phyloP scores from a whole-genome alignment of 2,797 vertebrate species.

The Stomatorhinus walkeri region DNA sequence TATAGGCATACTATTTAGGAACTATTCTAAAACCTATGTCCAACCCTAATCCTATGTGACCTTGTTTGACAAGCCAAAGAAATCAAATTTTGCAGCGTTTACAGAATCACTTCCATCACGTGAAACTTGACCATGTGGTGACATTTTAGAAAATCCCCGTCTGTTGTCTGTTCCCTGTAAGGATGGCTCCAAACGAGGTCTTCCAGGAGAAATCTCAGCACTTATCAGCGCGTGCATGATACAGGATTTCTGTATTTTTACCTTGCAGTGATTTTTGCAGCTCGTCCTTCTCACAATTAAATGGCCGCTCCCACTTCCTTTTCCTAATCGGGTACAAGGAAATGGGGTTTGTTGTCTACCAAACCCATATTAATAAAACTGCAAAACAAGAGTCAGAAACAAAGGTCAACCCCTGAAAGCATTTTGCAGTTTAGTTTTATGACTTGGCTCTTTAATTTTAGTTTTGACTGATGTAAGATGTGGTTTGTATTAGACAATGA shows the following conservation, averaged over 20 bases:
- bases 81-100: background rate
- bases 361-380: slow-evolving; percentile 54
- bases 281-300: slow-evolving; percentile 34
- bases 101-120: background rate
- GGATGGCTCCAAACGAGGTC: background rate
- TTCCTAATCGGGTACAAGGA: slow-evolving; percentile 54
- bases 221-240: background rate
- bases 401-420: slow-evolving; percentile 41
- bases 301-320: slow-evolving; percentile 51
- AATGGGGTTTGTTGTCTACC: slow-evolving; percentile 58
- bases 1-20: background rate
- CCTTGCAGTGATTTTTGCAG: slow-evolving; percentile 21
- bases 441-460: background rate
- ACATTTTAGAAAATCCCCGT: background rate
- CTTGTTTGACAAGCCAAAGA: background rate
- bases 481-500: background rate
- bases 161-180: background rate
- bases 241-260: slow-evolving; percentile 6
- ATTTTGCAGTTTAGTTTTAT: slow-evolving; percentile 28
- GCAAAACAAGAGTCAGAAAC: slow-evolving; percentile 46
- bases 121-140: background rate
- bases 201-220: background rate
- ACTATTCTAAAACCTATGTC: background rate
- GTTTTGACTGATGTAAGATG: background rate
- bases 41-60: background rate